Base-by-base conservation (phyloP, 2,113 vertebrate genomes). In the Pipa parva region DNA sequence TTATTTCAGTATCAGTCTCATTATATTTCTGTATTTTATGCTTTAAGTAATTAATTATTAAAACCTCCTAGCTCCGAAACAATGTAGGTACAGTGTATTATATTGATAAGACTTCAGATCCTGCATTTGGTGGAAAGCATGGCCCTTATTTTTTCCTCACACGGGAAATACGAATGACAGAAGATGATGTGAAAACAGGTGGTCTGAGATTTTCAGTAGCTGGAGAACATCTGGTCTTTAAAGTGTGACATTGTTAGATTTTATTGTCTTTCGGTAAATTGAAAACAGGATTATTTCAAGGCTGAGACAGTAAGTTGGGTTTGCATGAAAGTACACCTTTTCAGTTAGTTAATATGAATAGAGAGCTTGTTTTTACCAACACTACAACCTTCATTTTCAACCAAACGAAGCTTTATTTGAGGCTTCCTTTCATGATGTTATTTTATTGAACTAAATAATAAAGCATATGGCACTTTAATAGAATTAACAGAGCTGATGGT, bases 121-220 rank as follows among this genome's bases (percentile, higher is more conserved):
- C n/a, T n/a, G n/a, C n/a, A n/a, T n/a, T n/a, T n/a, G n/a, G n/a
- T n/a, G n/a, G n/a, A n/a, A n/a, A n/a, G n/a, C n/a, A n/a, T n/a
- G n/a, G n/a, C n/a, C n/a, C n/a, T n/a, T n/a, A n/a, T n/a, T n/a
- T 77, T 68, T 74, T 69, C 54, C 72, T 60, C 72, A 67, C 27
- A 45, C 75, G 54, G 74, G 72, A 76, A 12, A 42, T 67, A 5
- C 78, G 82, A 87, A 81, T 83, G 84, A 76, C 86, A 86, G 76
- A 72, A n/a, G 58, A 82, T 65, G 73, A 68, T 78, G 73, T 61
- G 57, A 77, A 84, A 88, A 83, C 88, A 89, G 86, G 85, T 88
- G 85, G 80, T 79, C 77, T 76, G 82, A 80, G 82, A 83, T 74
- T 77, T 50, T 71, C 75, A 64, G n/a, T 49, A 78, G 61, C 76